These are phyloP conservation scores for Vanacampus margaritifer DNA, from an alignment of 2,113 vertebrate species.

Conservation along the genomic window DNA sequence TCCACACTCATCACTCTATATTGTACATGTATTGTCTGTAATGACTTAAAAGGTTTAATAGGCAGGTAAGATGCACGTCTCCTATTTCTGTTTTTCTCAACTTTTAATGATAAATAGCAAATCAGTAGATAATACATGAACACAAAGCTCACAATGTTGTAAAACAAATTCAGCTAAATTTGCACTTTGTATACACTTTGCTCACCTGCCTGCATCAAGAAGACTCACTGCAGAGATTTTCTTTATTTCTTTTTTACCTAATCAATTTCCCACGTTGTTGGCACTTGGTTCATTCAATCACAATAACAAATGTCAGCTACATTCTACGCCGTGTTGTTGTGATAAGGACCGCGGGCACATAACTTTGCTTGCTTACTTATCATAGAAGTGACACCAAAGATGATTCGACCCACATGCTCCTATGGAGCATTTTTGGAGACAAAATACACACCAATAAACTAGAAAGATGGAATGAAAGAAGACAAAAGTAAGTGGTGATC, in stretches of 20 bases:
- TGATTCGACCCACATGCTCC: slow-evolving; percentile 26
- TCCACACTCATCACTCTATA: too few species aligned
- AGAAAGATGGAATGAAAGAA: slow-evolving; percentile 6
- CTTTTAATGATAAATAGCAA: too few species aligned
- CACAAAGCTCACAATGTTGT: too few species aligned
- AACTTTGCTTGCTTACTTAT: slow-evolving; percentile 49
- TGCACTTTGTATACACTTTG: too few species aligned
- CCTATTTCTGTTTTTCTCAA: too few species aligned
- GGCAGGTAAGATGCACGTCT: too few species aligned
- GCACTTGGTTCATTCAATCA: not conserved
- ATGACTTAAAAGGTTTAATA: too few species aligned
- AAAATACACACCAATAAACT: slow-evolving; percentile 7
- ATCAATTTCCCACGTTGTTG: not conserved
- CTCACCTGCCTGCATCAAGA: too few species aligned
- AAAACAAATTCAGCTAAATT: too few species aligned
- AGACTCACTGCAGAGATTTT: too few species aligned
- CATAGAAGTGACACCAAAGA: slow-evolving; percentile 44
- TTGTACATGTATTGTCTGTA: too few species aligned
- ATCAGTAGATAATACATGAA: too few species aligned
- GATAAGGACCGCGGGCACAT: slow-evolving; percentile 43
- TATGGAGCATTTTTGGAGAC: slow-evolving; percentile 17
- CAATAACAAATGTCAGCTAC: not conserved
- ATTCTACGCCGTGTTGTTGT: slow-evolving; percentile 18
- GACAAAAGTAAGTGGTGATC: slow-evolving; percentile 27
- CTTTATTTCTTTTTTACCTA: not conserved